These are phyloP conservation scores for Mungos mungo DNA, from an alignment of 2,113 vertebrate genomes.

Conservation along the genomic window DNA sequence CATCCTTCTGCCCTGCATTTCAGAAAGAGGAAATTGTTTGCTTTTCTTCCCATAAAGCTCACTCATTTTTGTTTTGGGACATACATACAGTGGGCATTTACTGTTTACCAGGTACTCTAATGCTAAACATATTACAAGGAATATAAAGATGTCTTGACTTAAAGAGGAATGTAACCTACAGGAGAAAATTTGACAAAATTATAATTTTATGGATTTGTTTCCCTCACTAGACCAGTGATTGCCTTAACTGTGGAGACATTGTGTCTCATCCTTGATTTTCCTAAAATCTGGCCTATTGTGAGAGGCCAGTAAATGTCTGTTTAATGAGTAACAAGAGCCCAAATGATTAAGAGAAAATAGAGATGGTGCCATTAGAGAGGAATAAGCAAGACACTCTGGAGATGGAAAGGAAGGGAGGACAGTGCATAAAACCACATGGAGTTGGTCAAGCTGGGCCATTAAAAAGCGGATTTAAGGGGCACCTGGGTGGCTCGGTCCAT, in stretches of 20 bases:
- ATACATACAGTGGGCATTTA: background rate
- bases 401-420: background rate
- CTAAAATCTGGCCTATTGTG: background rate
- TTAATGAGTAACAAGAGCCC: slow-evolving; percentile 28
- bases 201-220: slow-evolving; percentile 49
- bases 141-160: slow-evolving; percentile 39
- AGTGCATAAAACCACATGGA: background rate
- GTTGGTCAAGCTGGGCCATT: background rate
- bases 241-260: background rate
- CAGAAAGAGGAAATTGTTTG: slow-evolving; percentile 31
- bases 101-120: background rate
- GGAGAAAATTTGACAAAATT: slow-evolving; percentile 8
- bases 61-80: slow-evolving; percentile 21
- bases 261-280: slow-evolving; percentile 9
- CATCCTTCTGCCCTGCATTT: slow-evolving; percentile 18
- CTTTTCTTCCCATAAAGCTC: slow-evolving; percentile 8
- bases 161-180: background rate
- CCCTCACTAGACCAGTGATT: background rate
- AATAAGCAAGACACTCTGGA: background rate
- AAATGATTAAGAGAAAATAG: slow-evolving; percentile 36
- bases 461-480: background rate
- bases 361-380: background rate
- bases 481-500: no score
- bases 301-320: background rate
- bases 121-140: background rate